A percentile compares a stretch with the other conserved stretches of the same genome.
Evolutionary conservation across 2,113 vertebrate genomes (phyloP).

Genomic region (Microcebus tavaratra): DNA sequence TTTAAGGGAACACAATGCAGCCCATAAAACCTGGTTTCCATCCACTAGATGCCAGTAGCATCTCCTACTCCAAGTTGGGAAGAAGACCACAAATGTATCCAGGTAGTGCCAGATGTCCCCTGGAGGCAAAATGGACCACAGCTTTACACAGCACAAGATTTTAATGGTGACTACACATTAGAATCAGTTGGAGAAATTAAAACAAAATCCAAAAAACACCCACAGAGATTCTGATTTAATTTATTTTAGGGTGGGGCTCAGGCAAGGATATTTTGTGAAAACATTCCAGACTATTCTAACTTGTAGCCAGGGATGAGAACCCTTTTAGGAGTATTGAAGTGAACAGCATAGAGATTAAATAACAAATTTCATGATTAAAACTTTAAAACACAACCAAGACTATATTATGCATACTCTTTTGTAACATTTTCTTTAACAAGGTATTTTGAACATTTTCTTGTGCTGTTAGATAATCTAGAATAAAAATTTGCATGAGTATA

Average conservation of each 20-base stretch:
- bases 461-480: conserved; percentile 40
- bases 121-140: neutral
- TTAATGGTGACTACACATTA: neutral
- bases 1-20: neutral
- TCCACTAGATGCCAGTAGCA: neutral
- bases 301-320: neutral
- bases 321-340: neutral
- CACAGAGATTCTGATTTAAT: neutral
- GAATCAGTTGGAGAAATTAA: neutral
- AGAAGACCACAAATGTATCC: neutral
- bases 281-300: neutral
- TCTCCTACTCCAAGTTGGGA: neutral
- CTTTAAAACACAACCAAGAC: neutral
- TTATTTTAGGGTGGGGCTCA: neutral
- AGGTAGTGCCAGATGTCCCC: neutral
- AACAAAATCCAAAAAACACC: neutral
- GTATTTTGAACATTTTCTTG: conserved; percentile 18
- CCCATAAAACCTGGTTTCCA: neutral
- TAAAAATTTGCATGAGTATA: conserved; percentile 23
- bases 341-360: neutral
- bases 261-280: neutral
- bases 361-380: conserved; percentile 28
- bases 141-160: neutral
- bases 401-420: conserved; percentile 1
- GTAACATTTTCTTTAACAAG: conserved; percentile 27